Evolutionary conservation across 2,888 invertebrate genomes (phyloP), one percentile per base, ranked within the genome.

Genomic region (Dicyrtomina minuta): DNA sequence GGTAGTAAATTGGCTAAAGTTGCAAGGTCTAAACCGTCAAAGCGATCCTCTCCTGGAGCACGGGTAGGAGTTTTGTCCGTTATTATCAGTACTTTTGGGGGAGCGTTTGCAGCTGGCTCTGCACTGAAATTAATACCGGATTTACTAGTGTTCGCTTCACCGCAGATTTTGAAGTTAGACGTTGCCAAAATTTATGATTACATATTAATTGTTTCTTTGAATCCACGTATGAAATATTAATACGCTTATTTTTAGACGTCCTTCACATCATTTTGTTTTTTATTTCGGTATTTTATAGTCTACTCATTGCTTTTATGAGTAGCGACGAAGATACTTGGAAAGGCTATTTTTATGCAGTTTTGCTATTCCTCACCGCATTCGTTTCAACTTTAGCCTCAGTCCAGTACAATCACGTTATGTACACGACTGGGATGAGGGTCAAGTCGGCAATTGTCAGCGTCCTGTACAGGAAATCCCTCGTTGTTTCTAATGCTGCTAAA

Each of bases 121-220:
- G 81, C 89, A 61, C 84, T 95, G 73, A 96, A 97, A 83, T 81
- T 96, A 0, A 79, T 89, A 44, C 91, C 92, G 79, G 96, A 96
- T 82, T 74, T 90, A 15, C 82, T 97, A 62, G 91, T 91, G 74
- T 98, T 98, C 83, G 86, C 90, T 51, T 93, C 92, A 78, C 98
- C 98, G 0, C 90, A 93, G 82, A 84, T 98, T 79, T 86, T 96
- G 71, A 89, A 87, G 93, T 93, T 84, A 87, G 33, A 3, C 3
- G 8, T 3, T 33, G 33, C n/a, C n/a, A n/a, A n/a, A n/a, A n/a
- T n/a, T n/a, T n/a, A n/a, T n/a, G 33, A 33, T 33, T 8, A 33
- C 33, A 8, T 33, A 5, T 33, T 33, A 33, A 8, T n/a, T n/a
- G n/a, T n/a, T n/a, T n/a, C n/a, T n/a, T n/a, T n/a, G n/a, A n/a